Evolutionary conservation across 2,888 invertebrate species (phyloP).

Genomic region (Caenorhabditis imperialis): DNA sequence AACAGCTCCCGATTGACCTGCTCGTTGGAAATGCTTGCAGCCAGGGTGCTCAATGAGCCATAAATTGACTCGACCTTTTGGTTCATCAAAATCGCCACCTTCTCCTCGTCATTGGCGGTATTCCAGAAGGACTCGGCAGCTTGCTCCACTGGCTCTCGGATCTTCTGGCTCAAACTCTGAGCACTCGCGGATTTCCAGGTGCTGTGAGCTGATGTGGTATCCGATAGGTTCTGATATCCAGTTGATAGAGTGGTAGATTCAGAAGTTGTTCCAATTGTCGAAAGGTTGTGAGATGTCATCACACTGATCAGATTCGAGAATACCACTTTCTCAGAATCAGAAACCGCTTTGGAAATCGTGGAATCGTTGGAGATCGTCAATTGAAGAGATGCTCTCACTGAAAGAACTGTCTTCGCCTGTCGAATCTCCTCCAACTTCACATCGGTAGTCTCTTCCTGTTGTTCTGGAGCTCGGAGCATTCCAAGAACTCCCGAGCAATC

Average conservation of each 20-base stretch:
- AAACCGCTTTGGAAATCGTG: slow-evolving; percentile 19
- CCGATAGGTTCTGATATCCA: slow-evolving; percentile 25
- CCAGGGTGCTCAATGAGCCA: slow-evolving; percentile 18
- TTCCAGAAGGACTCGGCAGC: slow-evolving; percentile 54
- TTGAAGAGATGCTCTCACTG: slow-evolving; percentile 21
- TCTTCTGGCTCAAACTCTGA: slow-evolving; percentile 9
- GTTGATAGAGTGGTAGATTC: slow-evolving; percentile 10
- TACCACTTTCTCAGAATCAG: slow-evolving; percentile 18
- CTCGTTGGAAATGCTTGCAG: slow-evolving; percentile 20
- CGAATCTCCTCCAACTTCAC: slow-evolving; percentile 16
- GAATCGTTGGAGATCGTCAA: slow-evolving; percentile 21
- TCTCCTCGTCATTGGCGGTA: slow-evolving; percentile 34
- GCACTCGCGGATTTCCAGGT: slow-evolving; percentile 9
- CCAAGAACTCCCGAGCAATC: slow-evolving; percentile 34
- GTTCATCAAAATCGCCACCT: slow-evolving; percentile 10
- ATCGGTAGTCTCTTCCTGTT: slow-evolving; percentile 30
- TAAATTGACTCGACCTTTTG: slow-evolving; percentile 28
- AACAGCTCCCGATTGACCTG: slow-evolving; percentile 13
- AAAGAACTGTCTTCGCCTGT: slow-evolving; percentile 12
- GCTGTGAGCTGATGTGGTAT: neutral
- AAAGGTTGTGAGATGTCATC: slow-evolving; percentile 25
- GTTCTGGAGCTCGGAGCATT: slow-evolving; percentile 32
- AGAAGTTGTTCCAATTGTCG: slow-evolving; percentile 21
- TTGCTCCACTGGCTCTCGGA: slow-evolving; percentile 39
- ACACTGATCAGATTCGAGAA: slow-evolving; percentile 35